phyloP scores from a whole-genome alignment of 2,888 invertebrate species.

The Cheilosia variabilis region DNA sequence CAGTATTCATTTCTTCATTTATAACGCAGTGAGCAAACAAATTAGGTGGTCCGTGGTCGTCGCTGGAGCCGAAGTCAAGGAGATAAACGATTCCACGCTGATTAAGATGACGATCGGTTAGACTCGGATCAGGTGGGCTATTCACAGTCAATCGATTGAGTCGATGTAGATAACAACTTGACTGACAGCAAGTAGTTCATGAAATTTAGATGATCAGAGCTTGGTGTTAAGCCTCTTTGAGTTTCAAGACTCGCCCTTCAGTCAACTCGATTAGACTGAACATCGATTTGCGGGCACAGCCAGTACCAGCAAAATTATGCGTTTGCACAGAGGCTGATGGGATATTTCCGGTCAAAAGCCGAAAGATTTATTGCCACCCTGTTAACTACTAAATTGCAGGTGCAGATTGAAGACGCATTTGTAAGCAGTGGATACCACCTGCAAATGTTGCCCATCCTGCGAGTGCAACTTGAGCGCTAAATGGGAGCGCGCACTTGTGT shows the following conservation, averaged over 20 bases:
- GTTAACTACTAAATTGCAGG: slow-evolving; percentile 25
- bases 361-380: neutral
- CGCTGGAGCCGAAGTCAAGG: slow-evolving; percentile 44
- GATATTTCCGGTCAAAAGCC: slow-evolving; percentile 17
- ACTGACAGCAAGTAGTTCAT: slow-evolving; percentile 13
- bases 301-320: neutral
- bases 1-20: slow-evolving; percentile 14
- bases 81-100: slow-evolving; percentile 15
- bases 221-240: neutral
- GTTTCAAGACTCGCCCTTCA: neutral
- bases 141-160: slow-evolving; percentile 27
- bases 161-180: slow-evolving; percentile 12
- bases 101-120: slow-evolving; percentile 6
- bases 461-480: neutral
- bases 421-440: neutral
- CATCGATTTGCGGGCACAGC: neutral
- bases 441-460: neutral
- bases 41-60: neutral
- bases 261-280: slow-evolving; percentile 8
- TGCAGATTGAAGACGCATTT: neutral
- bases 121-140: neutral
- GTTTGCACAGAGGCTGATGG: slow-evolving; percentile 13
- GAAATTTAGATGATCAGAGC: neutral
- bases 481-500: slow-evolving; percentile 9
- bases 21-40: slow-evolving; percentile 14